Base-by-base conservation (phyloP, 1,140 invertebrate genomes). In the Drosophila ambigua region DNA sequence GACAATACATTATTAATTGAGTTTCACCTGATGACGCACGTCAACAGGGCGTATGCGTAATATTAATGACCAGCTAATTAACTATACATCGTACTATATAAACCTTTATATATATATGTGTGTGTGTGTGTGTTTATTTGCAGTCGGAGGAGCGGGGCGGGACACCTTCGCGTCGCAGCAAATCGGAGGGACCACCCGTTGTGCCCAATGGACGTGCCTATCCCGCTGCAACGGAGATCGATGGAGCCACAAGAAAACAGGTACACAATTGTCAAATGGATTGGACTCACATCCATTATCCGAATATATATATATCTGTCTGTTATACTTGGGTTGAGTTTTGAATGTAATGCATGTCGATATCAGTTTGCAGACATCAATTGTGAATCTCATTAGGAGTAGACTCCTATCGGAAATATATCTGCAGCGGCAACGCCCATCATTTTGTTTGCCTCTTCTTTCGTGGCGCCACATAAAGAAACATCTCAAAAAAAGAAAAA, bases 141-240 rank as follows among this genome's bases (percentile, higher is more conserved):
- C 92, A 94, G 93, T 94, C 93, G 71, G 93, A 93, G 91, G 93
- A 93, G 73, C 91, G 93, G 60, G 92, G 92, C 62, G 92, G 91
- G 58, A 91, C 92, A 79, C 92, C 93, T 68, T 93, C 93, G 53
- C 92, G 95, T 39, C 93, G 95, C 78, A 95, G 95, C 93, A 95
- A 95, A 92, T 95, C 95, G 45, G 95, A 95, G 83, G 95, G 95
- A 41, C 95, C 95, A 35, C 93, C 91, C 72, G 90, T 78, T 54
- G 90, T 93, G 92, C 72, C 93, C 93, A 76, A 94, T 93, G 90
- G 93, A 92, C 66, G 94, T 52, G 79, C 89, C 54, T 92, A 87
- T 90, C 82, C 91, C 61, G 81, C 83, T 77, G 71, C 91, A 73
- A 79, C 87, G 81, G 93, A 92, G 90, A 84, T 93, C 92, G 92